Percentiles rank a stretch among this genome's conserved stretches.
These are phyloP conservation scores for Bombus terrestris DNA, from an alignment of 1,140 invertebrate species.

Conservation along the genomic window DNA sequence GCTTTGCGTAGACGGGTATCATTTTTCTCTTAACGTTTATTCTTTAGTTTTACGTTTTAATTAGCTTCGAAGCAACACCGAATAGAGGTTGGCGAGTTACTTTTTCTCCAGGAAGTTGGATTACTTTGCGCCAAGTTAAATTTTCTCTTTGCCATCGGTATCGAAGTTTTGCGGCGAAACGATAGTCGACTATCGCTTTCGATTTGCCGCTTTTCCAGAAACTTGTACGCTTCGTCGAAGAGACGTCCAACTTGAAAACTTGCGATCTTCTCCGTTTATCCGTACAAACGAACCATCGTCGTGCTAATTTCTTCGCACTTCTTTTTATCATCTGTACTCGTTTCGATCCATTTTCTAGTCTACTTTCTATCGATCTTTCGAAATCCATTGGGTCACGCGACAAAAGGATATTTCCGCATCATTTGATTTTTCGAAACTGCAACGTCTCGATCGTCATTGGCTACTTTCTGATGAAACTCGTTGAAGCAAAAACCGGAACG, in stretches of 20 bases:
- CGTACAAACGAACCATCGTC: neutral
- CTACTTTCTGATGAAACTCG: neutral
- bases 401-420: neutral
- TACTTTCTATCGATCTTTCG: neutral
- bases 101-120: neutral
- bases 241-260: neutral
- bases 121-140: neutral
- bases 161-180: slow-evolving; percentile 43
- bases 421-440: neutral
- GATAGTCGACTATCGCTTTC: slow-evolving; percentile 15
- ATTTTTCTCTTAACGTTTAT: neutral
- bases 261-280: neutral
- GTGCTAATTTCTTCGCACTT: neutral
- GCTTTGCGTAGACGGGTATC: too few species aligned
- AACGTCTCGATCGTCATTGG: neutral
- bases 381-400: neutral
- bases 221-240: neutral
- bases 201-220: slow-evolving; percentile 33
- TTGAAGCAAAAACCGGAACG: neutral
- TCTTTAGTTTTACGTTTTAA: neutral
- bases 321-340: too few species aligned
- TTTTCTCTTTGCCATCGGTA: slow-evolving; percentile 14
- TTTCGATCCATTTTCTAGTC: neutral
- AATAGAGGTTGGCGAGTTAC: neutral
- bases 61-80: neutral